Evolutionary conservation across 2,888 invertebrate species (phyloP), one percentile per base, ranked within the genome.

Genomic region (Siphonodentalium dalli): DNA sequence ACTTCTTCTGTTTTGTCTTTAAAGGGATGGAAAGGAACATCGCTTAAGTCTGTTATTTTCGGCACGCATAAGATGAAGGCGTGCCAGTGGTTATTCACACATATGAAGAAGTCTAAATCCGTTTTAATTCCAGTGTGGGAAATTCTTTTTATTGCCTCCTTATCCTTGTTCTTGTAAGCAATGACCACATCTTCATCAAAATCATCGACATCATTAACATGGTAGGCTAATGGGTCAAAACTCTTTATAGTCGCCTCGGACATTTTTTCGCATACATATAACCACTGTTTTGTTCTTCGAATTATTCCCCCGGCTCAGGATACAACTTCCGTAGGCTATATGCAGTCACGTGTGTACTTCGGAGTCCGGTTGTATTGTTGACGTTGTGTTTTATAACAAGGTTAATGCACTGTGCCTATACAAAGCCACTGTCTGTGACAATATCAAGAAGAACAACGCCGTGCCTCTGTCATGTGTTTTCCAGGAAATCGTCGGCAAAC

Each of bases 31-130:
- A 23, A 3, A 5, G 21, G 15, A 18, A 20, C n/a, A 23, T 39
- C 15, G 18, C 18, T 23, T 18, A 8, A n/a, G 1, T 50, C 41
- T 9, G 35, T 38, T 6, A 37, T 28, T 28, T 34, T 20, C 8
- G 52, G 46, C 4, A 44, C 40, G 23, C 43, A 48, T 4, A 62
- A 28, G 26, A 62, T 37, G 42, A 62, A 62, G 3, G 59, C 62
- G 39, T 62, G 62, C 50, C 45, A 59, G 5, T 29, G 33, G n/a
- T 51, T 54, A 49, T 60, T 62, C 6, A 62, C 44, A 34, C 62
- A 62, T 3, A 62, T 60, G 34, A 51, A 62, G 1, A 62, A 44
- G 38, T 62, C 47, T 21, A 44, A 56, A 29, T 51, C 46, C 2
- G 27, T 29, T 29, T 47, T 50, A 5, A 44, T 31, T 0, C 41